Evolutionary conservation across 2,888 invertebrate genomes (phyloP), one percentile per base, ranked within the genome.

Genomic region (Drosophila bunnanda): DNA sequence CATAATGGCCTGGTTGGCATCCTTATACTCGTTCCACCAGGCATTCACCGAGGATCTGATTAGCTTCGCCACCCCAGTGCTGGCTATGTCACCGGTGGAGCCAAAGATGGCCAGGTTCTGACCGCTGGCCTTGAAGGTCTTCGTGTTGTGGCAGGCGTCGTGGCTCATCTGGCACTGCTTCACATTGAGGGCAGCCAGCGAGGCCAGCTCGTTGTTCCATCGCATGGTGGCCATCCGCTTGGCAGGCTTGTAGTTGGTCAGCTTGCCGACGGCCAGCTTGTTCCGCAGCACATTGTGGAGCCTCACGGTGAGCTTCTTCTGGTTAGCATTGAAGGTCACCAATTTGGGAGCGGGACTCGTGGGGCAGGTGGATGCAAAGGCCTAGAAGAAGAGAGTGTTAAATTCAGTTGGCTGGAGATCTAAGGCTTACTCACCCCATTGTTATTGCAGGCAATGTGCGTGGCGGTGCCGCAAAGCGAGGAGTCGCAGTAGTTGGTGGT

Each of bases 71-170:
- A 60, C 34, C 15, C 15, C 0, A 20, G 20, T 52, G 34, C 9
- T n/a, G 34, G 34, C 9, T 4, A 52, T 52, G 10, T 52, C 34
- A 10, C 34, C 34, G 10, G 22, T 52, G 15, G 20, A 10, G 15
- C 50, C 50, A 10, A 22, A 52, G 15, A 3, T 9, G 12, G 85
- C 91, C 44, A 89, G 60, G 61, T 91, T 91, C 74, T 91, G 90
- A 1, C 90, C 90, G 8, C 50, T 52, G 90, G 48, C 61, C 74
- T 60, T 50, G 58, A 88, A 91, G 4, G 39, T 56, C 2, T 76
- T 61, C 1, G 91, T 91, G 12, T 82, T 89, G 68, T 50, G 91
- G 71, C 91, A 91, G 0, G 54, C 52, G n/a, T 91, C 91, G 57
- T 89, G 90, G 0, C 22, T 7, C 78, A 88, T 82, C 32, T 39